Evolutionary conservation across 2,888 invertebrate species (phyloP), one percentile per base, ranked within the genome.

Genomic region (Latrodectus hesperus): DNA sequence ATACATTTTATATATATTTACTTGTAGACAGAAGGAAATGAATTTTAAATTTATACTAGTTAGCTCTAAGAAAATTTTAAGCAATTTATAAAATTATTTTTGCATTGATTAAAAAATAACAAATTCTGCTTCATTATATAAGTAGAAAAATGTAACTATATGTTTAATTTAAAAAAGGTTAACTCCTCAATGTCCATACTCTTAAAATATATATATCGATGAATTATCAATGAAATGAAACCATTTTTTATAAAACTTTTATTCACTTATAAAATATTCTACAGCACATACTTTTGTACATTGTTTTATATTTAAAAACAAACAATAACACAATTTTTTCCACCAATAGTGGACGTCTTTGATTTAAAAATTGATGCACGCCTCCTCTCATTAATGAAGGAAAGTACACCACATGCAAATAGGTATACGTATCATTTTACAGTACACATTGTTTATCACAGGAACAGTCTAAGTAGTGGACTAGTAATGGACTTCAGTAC

Each of bases 401-500:
- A 64, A n/a, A 53, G 38, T 38, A 22, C 64, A 55, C 60, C 53
- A 64, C 72, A 51, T 17, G 12, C 16, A 17, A 71, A 70, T 12
- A 38, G 49, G 70, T 67, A 65, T 26, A 73, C 81, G 73, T 52
- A 81, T 38, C 64, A 67, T 38, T 60, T 55, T 38, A 14, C 16
- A 53, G 22, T 72, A 49, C 51, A 80, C 52, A 80, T 52, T n/a
- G 26, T 81, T 65, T 83, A 83, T 83, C 83, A 83, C 83, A 83
- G 76, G 76, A 64, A n/a, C 16, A 74, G 71, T 64, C 83, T 83
- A 83, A 83, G 76, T 83, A 83, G 83, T 83, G 75, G 83, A 83
- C 83, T 83, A 83, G 83, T 70, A 76, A 55, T 17, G 16, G 12
- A 64, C 16, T 60, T 22, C 52, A 52, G 14, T 52, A 22, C n/a